Conservation (phyloP, 2,888 invertebrate genomes). For the Heliconius ethilla region DNA sequence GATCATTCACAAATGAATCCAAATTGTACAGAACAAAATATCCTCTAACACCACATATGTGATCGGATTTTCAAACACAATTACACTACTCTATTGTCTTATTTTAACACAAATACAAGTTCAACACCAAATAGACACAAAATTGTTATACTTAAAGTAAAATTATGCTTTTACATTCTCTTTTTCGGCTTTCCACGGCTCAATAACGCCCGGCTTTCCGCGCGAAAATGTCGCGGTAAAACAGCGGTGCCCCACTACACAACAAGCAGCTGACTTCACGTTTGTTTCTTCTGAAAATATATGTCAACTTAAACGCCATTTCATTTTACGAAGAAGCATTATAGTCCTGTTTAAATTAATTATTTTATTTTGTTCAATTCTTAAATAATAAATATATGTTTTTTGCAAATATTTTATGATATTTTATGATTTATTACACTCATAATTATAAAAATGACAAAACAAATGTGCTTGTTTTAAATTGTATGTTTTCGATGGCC, state of each 20-base stretch:
- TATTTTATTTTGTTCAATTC: background rate
- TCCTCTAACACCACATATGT: constrained; percentile 62
- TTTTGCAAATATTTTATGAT: background rate
- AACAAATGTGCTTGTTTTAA: background rate
- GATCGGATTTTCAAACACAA: constrained; percentile 54
- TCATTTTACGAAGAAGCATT: constrained; percentile 53
- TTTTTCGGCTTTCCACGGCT: constrained; percentile 79
- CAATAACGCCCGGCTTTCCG: constrained; percentile 82
- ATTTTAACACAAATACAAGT: constrained; percentile 49
- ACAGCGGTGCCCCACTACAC: constrained; percentile 64
- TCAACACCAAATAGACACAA: constrained; percentile 41
- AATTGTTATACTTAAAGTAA: constrained; percentile 46
- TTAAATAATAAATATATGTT: background rate
- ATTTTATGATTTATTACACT: background rate
- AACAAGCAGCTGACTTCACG: constrained; percentile 71
- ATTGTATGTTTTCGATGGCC: background rate
- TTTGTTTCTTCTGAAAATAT: constrained; percentile 78
- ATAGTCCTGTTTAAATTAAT: background rate
- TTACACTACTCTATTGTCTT: constrained; percentile 51
- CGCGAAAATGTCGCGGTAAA: constrained; percentile 83
- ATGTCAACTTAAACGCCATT: constrained; percentile 60
- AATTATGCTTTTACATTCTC: constrained; percentile 59
- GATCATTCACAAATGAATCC: constrained; percentile 77
- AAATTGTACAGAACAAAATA: constrained; percentile 67
- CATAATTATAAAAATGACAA: background rate